A percentile compares a stretch with the other conserved stretches of the same genome.
Evolutionary conservation across 2,888 invertebrate species (phyloP).

Genomic region (Saturnia pavonia): DNA sequence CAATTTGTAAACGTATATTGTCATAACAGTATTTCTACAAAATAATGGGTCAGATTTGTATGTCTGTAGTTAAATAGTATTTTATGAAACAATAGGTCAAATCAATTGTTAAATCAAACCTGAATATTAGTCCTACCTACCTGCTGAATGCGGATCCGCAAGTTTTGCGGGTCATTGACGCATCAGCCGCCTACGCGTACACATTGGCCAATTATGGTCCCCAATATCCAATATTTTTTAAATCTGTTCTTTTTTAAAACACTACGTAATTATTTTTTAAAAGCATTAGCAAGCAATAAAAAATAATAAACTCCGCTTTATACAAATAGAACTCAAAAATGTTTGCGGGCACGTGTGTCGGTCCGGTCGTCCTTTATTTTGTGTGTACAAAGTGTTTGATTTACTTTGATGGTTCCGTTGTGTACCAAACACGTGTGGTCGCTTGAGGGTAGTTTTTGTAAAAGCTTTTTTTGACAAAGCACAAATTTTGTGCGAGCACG

Average conservation of each 20-base stretch:
- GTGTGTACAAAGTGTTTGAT: conserved; percentile 61
- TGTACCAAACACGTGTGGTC: conserved; percentile 49
- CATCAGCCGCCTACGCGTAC: conserved; percentile 69
- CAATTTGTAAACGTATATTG: not conserved
- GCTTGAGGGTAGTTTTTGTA: conserved; percentile 33
- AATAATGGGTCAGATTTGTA: not conserved
- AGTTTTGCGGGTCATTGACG: conserved; percentile 80
- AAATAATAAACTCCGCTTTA: conserved; percentile 57
- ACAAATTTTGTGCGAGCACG: conserved; percentile 12
- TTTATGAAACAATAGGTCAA: conserved; percentile 47
- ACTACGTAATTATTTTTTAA: conserved; percentile 17
- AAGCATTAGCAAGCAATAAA: conserved; percentile 44
- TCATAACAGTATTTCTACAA: not conserved
- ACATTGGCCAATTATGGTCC: conserved; percentile 59
- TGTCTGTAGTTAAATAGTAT: conserved; percentile 16
- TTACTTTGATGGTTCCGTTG: conserved; percentile 67
- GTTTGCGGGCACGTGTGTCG: conserved; percentile 70
- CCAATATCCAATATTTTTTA: conserved; percentile 30
- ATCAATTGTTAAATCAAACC: conserved; percentile 48
- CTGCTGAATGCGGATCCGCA: conserved; percentile 78
- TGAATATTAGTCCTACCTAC: conserved; percentile 55
- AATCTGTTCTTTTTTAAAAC: conserved; percentile 1
- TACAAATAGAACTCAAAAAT: conserved; percentile 64
- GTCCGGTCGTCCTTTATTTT: conserved; percentile 62
- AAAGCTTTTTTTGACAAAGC: conserved; percentile 24